phyloP scores from a whole-genome alignment of 35 echinoderm and acorn worm genomes.

The Hemicentrotus pulcherrimus region DNA sequence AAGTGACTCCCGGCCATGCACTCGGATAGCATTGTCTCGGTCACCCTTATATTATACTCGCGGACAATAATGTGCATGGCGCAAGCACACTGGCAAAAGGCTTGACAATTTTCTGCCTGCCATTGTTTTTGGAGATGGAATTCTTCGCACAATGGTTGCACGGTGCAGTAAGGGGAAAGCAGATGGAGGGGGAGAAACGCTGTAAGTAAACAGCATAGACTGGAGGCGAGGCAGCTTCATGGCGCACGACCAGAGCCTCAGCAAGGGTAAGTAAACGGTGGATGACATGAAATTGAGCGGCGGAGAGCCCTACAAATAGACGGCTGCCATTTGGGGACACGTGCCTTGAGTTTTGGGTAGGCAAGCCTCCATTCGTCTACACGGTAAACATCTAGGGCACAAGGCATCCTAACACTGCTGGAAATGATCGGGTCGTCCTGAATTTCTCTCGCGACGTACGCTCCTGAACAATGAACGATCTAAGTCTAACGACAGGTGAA shows the following conservation, averaged over 20 bases:
- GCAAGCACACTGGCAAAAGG: slow-evolving; percentile 49
- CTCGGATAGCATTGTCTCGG: slow-evolving; percentile 56
- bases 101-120: slow-evolving; percentile 62
- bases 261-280: slow-evolving; percentile 60
- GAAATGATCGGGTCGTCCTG: slow-evolving; percentile 62
- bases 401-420: slow-evolving; percentile 48
- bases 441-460: slow-evolving; percentile 54
- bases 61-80: slow-evolving; percentile 64
- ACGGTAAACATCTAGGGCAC: slow-evolving; percentile 64
- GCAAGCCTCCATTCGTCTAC: slow-evolving; percentile 54
- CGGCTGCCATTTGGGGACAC: slow-evolving; percentile 56
- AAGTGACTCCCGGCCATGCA: slow-evolving; percentile 60
- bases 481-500: slow-evolving; percentile 60
- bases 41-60: slow-evolving; percentile 58
- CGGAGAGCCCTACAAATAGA: slow-evolving; percentile 66
- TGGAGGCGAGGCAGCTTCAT: slow-evolving; percentile 47
- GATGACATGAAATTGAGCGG: slow-evolving; percentile 51
- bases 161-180: slow-evolving; percentile 41
- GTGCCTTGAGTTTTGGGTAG: slow-evolving; percentile 47
- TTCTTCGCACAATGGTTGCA: slow-evolving; percentile 60
- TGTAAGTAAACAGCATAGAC: slow-evolving; percentile 57
- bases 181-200: slow-evolving; percentile 62
- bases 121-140: slow-evolving; percentile 66
- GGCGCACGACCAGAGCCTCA: slow-evolving; percentile 46
- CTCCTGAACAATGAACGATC: slow-evolving; percentile 57